Conservation (phyloP, 1,140 invertebrate species). For the Tetraneura akinire region DNA sequence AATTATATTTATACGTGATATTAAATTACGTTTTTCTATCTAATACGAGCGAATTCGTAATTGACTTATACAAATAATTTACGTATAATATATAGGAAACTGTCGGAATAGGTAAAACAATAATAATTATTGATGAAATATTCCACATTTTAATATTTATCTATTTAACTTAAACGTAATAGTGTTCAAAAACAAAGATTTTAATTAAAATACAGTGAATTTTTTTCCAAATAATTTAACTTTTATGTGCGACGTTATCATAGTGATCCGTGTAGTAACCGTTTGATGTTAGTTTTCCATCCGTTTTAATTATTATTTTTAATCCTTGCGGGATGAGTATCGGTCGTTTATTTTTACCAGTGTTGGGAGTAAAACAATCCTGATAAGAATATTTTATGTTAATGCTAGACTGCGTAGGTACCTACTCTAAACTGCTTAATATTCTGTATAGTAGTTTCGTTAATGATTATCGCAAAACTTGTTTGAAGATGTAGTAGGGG, state of each 20-base stretch:
- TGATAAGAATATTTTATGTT: not conserved
- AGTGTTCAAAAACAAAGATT: too few species aligned
- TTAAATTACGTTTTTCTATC: too few species aligned
- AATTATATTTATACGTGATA: too few species aligned
- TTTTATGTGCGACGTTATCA: not conserved
- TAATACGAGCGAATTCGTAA: too few species aligned
- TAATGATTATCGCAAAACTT: not conserved
- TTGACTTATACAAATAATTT: too few species aligned
- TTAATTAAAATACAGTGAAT: too few species aligned
- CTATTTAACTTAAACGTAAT: too few species aligned
- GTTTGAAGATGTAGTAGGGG: not conserved
- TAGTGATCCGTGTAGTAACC: not conserved
- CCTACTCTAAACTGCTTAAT: not conserved
- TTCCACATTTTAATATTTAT: too few species aligned
- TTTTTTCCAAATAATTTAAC: not conserved
- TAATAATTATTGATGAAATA: too few species aligned
- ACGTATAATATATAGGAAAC: too few species aligned
- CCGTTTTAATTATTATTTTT: not conserved
- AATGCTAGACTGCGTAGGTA: not conserved
- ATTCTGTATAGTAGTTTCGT: not conserved
- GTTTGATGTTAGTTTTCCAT: not conserved
- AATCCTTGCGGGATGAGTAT: not conserved
- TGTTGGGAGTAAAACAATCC: not conserved
- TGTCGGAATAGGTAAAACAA: too few species aligned
- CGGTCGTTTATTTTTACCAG: not conserved